Evolutionary conservation across 2,888 invertebrate genomes (phyloP), one percentile per base, ranked within the genome.

Genomic region (Polydrusus cervinus): DNA sequence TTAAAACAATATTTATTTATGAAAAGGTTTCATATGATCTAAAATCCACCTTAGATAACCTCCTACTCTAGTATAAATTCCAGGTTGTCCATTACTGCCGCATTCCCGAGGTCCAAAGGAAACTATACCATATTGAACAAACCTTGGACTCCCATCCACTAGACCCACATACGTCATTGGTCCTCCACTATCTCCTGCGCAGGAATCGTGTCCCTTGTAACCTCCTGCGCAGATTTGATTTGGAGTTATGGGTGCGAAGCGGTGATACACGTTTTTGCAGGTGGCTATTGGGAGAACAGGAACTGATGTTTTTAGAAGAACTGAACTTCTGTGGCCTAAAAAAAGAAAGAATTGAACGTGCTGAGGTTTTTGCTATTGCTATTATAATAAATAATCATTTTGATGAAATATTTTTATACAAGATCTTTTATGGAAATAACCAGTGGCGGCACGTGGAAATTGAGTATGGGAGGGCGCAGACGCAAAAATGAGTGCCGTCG

Each of bases 171-270:
- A 79, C 62, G 88, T 84, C 3, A 93, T 87, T 0, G 93, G 93
- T 0, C 93, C 93, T 0, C 93, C 93, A 7, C 92, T 92, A 81
- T 93, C 93, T 0, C 93, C 93, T 0, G 87, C 87, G 79, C 93
- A 93, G 0, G 92, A 91, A 82, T 93, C 92, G 74, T 88, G 88
- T n/a, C 89, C 89, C n/a, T 83, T 85, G 2, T 86, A 83, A 0
- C 92, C 93, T 0, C 93, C 92, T 0, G 92, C 92, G 82, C 93
- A 93, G 13, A 93, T 83, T 80, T 91, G 90, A 10, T 85, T 87
- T 6, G 76, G 49, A 11, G 82, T 74, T 64, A 84, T 78, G 18
- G 83, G 75, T 0, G 82, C 81, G 5, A 76, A 84, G 7, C 74
- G 81, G 18, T 76, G 83, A 79, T 84, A 87, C 3, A 75, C 79